phyloP scores from a whole-genome alignment of 2,113 vertebrate genomes.

The Crotalus horridus region DNA sequence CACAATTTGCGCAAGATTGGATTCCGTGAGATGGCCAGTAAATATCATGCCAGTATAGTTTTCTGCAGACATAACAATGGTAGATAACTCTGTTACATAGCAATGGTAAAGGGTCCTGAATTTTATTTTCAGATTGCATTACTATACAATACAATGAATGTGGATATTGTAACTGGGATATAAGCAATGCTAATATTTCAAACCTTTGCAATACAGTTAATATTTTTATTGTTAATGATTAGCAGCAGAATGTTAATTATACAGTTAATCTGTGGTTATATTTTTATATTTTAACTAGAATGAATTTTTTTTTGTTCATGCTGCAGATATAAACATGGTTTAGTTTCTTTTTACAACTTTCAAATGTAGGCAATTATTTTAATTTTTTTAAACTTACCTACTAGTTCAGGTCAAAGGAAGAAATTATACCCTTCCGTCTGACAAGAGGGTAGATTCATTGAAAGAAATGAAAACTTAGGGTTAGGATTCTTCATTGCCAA shows the following conservation, averaged over 20 bases:
- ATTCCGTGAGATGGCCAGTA: not conserved
- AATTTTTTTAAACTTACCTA: not conserved
- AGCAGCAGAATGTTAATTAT: conserved; percentile 20
- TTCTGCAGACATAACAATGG: not conserved
- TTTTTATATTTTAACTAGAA: conserved; percentile 56
- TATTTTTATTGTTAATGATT: not conserved
- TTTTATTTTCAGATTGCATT: not conserved
- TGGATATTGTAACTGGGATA: not conserved
- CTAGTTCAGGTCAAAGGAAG: not conserved
- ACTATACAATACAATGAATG: not conserved
- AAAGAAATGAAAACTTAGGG: not conserved
- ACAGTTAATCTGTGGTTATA: conserved; percentile 45
- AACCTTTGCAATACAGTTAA: not conserved
- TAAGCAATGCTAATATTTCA: not conserved
- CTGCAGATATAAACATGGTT: conserved; percentile 25
- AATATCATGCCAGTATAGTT: not conserved
- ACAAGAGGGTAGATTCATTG: conserved; percentile 5
- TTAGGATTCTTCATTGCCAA: not conserved
- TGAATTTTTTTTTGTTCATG: conserved; percentile 39
- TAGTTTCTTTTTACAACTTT: conserved; percentile 7
- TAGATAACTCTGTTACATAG: not conserved
- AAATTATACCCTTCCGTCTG: not conserved
- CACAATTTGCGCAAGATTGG: not conserved
- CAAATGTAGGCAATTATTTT: not conserved
- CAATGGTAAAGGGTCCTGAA: not conserved